Percentiles rank a stretch among this genome's conserved stretches.
phyloP scores from a whole-genome alignment of 1,140 invertebrate genomes.

The Pseudomyrmex flavicornis region DNA sequence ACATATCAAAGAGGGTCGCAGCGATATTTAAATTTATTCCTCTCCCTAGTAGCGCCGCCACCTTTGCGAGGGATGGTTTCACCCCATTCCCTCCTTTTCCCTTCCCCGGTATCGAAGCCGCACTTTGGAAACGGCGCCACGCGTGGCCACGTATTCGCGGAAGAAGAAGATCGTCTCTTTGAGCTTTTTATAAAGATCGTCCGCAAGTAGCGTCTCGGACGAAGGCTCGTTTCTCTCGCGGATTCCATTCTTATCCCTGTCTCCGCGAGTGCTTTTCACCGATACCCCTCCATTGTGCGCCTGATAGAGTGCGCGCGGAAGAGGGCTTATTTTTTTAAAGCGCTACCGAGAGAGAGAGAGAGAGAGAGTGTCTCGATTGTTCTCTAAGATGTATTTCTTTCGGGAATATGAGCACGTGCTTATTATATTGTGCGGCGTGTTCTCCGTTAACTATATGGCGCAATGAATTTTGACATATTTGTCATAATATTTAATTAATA shows the following conservation, averaged over 20 bases:
- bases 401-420: background rate
- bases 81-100: no score
- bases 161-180: slow-evolving; percentile 5
- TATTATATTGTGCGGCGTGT: background rate
- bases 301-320: slow-evolving; percentile 60
- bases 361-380: slow-evolving; percentile 8
- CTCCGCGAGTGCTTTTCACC: slow-evolving; percentile 39
- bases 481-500: no score
- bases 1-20: slow-evolving; percentile 80
- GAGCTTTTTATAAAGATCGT: slow-evolving; percentile 65
- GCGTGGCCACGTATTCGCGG: slow-evolving; percentile 59
- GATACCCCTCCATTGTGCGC: slow-evolving; percentile 67
- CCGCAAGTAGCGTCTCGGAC: slow-evolving; percentile 21
- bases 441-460: background rate
- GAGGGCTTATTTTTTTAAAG: slow-evolving; percentile 40
- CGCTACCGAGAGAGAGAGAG: background rate
- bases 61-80: slow-evolving; percentile 16
- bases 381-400: slow-evolving; percentile 16
- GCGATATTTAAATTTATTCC: slow-evolving; percentile 83
- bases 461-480: no score
- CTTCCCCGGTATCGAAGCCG: slow-evolving; percentile 50
- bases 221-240: slow-evolving; percentile 65
- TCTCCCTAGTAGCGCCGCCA: slow-evolving; percentile 33
- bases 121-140: slow-evolving; percentile 4
- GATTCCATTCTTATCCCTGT: slow-evolving; percentile 16